Evolutionary conservation across 2,797 vertebrate genomes (phyloP).

Genomic region (Gymnoscopelus microlampas): DNA sequence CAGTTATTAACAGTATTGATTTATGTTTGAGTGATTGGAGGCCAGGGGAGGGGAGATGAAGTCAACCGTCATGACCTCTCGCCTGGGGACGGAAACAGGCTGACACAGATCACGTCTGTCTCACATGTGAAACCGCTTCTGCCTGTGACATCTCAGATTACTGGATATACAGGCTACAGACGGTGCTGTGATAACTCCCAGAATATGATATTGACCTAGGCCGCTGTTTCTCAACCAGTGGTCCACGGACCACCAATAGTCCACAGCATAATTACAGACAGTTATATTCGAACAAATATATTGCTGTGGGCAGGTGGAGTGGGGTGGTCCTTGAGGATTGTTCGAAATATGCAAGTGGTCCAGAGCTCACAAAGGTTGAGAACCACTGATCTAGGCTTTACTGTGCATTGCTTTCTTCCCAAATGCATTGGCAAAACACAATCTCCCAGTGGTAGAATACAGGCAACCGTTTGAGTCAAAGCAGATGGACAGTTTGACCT

Average conservation of each 20-base stretch:
- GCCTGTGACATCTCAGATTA: conserved; percentile 76
- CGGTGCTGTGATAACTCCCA: conserved; percentile 53
- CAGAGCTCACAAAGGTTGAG: no score
- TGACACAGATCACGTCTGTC: conserved; percentile 78
- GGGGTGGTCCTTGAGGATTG: no score
- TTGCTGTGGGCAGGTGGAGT: no score
- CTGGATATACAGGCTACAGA: conserved; percentile 68
- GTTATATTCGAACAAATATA: no score
- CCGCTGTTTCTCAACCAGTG: not conserved
- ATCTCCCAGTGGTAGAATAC: not conserved
- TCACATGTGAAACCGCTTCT: conserved; percentile 65
- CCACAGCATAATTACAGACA: no score
- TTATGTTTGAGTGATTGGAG: conserved; percentile 84
- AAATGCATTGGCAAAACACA: conserved; percentile 31
- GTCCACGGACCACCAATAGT: no score
- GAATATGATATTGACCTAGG: conserved; percentile 49
- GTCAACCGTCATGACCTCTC: conserved; percentile 79
- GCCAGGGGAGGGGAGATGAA: conserved; percentile 78
- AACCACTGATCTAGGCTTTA: no score
- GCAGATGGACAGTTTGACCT: conserved; percentile 12
- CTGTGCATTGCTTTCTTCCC: conserved; percentile 30
- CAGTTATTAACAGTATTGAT: conserved; percentile 88
- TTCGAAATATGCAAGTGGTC: no score
- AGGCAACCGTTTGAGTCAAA: conserved; percentile 26
- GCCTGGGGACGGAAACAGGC: conserved; percentile 77